These are phyloP conservation scores for Chloroclysta siterata DNA, from an alignment of 2,888 invertebrate genomes.

Conservation along the genomic window DNA sequence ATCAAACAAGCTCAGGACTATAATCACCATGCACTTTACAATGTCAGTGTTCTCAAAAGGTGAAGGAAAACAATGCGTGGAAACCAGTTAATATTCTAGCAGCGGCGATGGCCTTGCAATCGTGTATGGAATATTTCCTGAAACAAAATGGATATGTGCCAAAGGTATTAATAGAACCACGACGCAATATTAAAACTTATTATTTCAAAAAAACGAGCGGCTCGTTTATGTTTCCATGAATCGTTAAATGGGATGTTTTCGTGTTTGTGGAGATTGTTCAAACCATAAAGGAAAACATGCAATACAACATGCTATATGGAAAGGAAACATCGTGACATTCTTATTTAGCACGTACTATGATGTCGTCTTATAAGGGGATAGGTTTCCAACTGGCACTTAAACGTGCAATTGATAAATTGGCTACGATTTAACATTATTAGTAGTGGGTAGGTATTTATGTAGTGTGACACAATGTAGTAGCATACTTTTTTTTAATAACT, in stretches of 20 bases:
- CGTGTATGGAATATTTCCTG: background rate
- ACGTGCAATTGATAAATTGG: background rate
- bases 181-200: no score
- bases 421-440: background rate
- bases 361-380: background rate
- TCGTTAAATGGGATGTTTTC: background rate
- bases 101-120: slow-evolving; percentile 1
- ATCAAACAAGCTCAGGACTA: no score
- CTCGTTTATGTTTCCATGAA: background rate
- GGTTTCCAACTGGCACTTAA: background rate
- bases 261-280: background rate
- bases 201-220: background rate
- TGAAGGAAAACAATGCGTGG: slow-evolving; percentile 1
- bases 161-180: no score
- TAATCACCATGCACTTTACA: background rate
- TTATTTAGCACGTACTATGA: background rate
- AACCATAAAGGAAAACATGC: slow-evolving; percentile 3
- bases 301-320: background rate
- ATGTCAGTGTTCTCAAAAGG: background rate
- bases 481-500: no score
- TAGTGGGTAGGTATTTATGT: background rate
- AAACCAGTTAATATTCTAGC: slow-evolving; percentile 2
- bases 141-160: background rate
- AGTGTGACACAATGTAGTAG: background rate
- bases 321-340: background rate